phyloP scores from a whole-genome alignment of 2,113 vertebrate genomes.

The Panthera tigris region DNA sequence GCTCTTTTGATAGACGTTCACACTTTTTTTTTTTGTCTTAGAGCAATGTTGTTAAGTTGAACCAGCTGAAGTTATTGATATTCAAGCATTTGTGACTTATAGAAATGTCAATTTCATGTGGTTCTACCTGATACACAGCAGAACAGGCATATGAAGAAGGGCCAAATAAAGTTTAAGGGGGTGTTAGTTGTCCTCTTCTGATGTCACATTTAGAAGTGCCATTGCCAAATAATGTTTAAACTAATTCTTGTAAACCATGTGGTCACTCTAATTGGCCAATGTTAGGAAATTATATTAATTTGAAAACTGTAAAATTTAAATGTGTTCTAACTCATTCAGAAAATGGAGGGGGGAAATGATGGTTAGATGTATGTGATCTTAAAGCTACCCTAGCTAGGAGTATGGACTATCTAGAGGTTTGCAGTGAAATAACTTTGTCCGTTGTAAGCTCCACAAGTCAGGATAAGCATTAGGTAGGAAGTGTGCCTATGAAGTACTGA shows the following conservation, averaged over 20 bases:
- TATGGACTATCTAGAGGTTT: background rate
- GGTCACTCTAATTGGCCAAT: background rate
- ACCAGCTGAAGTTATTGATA: background rate
- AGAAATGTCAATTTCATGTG: background rate
- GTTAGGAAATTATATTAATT: conserved; percentile 28
- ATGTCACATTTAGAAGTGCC: background rate
- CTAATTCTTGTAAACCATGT: background rate
- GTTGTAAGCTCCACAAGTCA: background rate
- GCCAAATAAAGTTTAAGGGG: background rate
- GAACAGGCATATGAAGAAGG: background rate
- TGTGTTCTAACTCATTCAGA: background rate
- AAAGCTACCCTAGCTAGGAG: background rate
- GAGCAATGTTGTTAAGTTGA: background rate
- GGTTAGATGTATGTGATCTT: background rate
- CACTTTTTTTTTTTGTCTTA: conserved; percentile 42
- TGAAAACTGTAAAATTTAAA: background rate
- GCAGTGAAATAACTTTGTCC: background rate
- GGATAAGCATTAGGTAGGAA: background rate
- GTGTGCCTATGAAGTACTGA: background rate
- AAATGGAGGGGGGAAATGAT: background rate
- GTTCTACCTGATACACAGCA: background rate
- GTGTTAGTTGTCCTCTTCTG: background rate
- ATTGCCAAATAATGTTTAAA: background rate
- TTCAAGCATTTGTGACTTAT: background rate
- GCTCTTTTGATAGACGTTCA: background rate